phyloP scores from a whole-genome alignment of 1,140 invertebrate genomes.

The Drosophila bipectinata region DNA sequence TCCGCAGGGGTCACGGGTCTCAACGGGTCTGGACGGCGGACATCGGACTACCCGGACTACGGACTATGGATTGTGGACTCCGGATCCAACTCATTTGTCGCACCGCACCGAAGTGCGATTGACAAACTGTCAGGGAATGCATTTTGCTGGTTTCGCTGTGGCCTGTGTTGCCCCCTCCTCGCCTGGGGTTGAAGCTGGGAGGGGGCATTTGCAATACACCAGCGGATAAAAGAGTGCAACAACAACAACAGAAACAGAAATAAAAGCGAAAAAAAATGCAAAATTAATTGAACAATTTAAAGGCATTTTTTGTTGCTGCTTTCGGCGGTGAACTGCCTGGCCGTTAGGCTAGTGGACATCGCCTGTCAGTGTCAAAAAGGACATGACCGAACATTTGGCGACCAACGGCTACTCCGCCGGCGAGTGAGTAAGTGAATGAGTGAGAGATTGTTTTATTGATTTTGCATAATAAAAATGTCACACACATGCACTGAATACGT shows the following conservation, averaged over 20 bases:
- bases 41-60: slow-evolving; percentile 1
- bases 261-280: slow-evolving; percentile 56
- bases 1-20: slow-evolving; percentile 27
- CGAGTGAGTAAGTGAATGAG: slow-evolving; percentile 57
- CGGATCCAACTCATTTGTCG: slow-evolving; percentile 68
- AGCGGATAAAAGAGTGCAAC: slow-evolving; percentile 2
- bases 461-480: slow-evolving; percentile 84
- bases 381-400: slow-evolving; percentile 79
- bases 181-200: neutral
- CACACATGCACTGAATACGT: slow-evolving; percentile 53
- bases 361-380: slow-evolving; percentile 82
- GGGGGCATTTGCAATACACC: neutral
- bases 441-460: slow-evolving; percentile 83
- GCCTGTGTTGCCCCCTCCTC: slow-evolving; percentile 28
- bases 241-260: neutral
- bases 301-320: slow-evolving; percentile 50
- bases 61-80: slow-evolving; percentile 15
- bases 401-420: slow-evolving; percentile 1
- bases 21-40: slow-evolving; percentile 10
- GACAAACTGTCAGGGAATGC: slow-evolving; percentile 73
- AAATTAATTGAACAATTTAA: slow-evolving; percentile 83
- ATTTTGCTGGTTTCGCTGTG: slow-evolving; percentile 61
- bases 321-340: slow-evolving; percentile 8
- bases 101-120: slow-evolving; percentile 64
- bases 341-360: slow-evolving; percentile 34